phyloP scores from a whole-genome alignment of 1,140 invertebrate genomes.

The Saccostrea cuccullata region DNA sequence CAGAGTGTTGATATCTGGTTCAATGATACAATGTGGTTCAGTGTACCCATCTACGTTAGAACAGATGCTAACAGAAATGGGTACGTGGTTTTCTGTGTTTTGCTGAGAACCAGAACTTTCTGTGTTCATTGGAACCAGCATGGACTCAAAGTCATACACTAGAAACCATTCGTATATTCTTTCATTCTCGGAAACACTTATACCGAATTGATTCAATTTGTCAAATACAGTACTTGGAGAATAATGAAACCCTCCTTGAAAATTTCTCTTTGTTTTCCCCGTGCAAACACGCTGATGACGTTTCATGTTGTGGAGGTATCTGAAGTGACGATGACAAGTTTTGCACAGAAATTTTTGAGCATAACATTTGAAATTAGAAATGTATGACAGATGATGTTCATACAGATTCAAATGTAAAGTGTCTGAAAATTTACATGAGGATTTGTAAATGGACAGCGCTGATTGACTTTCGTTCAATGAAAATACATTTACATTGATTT shows the following conservation, averaged over 20 bases:
- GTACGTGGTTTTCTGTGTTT: constrained; percentile 36
- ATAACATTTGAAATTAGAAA: background rate
- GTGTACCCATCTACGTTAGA: constrained; percentile 41
- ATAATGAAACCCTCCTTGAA: constrained; percentile 42
- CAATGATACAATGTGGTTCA: constrained; percentile 38
- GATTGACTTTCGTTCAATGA: background rate
- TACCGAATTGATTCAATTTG: constrained; percentile 27
- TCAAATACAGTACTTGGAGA: background rate
- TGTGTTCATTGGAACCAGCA: background rate
- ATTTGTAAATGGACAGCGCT: background rate
- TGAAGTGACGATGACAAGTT: constrained; percentile 41
- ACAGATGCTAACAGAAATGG: constrained; percentile 48
- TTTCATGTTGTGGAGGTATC: background rate
- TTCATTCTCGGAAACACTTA: background rate
- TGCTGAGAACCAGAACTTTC: background rate
- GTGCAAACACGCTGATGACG: constrained; percentile 9
- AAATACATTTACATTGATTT: constrained; percentile 6
- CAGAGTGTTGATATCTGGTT: constrained; percentile 18
- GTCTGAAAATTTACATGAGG: background rate
- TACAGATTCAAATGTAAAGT: background rate
- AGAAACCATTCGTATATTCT: constrained; percentile 25
- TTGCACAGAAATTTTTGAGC: constrained; percentile 9
- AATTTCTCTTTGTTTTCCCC: background rate
- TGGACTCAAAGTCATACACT: constrained; percentile 46
- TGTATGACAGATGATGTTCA: background rate